Conservation (phyloP, 2,113 vertebrate species). For the Ctenomys sociabilis region DNA sequence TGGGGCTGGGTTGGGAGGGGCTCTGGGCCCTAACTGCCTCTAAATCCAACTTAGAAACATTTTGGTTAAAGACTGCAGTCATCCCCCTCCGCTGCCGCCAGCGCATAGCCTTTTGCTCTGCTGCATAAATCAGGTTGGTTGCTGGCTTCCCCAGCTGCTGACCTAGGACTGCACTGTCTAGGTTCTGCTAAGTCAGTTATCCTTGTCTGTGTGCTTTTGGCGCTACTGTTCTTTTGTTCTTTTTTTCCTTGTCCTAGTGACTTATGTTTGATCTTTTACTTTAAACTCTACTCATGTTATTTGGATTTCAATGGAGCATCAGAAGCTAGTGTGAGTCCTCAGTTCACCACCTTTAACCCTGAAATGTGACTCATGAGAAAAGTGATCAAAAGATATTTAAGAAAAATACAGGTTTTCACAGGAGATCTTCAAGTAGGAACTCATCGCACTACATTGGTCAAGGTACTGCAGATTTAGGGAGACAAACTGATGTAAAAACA, state of each 20-base stretch:
- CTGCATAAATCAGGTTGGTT: background rate
- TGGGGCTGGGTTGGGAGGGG: background rate
- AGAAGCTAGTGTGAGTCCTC: background rate
- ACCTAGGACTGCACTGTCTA: conserved; percentile 44
- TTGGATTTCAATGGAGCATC: background rate
- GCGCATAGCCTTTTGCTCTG: background rate
- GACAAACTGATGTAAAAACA: background rate
- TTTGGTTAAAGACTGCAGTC: background rate
- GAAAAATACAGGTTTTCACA: conserved; percentile 38
- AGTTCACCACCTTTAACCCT: background rate
- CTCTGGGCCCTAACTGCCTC: background rate
- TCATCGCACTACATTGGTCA: background rate
- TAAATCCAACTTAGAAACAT: background rate
- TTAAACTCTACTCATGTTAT: background rate
- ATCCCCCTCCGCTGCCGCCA: background rate
- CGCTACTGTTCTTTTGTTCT: conserved; percentile 10
- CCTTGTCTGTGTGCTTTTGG: conserved; percentile 6
- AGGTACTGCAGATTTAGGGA: background rate
- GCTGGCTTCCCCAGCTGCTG: conserved; percentile 38
- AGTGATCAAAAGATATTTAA: background rate
- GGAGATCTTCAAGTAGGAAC: background rate
- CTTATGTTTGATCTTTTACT: background rate
- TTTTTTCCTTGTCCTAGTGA: background rate
- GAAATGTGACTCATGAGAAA: conserved; percentile 38
- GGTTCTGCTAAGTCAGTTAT: conserved; percentile 46